Conservation (phyloP, 2,888 invertebrate species). For the Drosophila diplacantha region DNA sequence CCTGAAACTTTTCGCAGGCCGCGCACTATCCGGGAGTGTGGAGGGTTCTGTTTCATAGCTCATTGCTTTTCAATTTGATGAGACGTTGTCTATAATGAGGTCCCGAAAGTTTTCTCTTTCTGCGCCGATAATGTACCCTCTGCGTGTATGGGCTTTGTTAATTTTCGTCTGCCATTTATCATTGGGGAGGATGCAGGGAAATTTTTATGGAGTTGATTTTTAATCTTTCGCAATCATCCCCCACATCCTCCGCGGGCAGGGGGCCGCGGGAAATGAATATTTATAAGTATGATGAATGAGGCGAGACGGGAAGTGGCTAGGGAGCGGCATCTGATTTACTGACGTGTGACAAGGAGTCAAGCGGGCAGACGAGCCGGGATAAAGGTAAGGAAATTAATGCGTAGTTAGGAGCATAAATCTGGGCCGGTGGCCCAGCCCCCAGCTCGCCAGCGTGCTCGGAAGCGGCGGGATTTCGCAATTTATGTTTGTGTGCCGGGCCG, state of each 20-base stretch:
- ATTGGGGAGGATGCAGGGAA: conserved; percentile 46
- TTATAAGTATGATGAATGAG: conserved; percentile 73
- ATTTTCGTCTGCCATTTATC: conserved; percentile 73
- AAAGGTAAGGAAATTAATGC: conserved; percentile 72
- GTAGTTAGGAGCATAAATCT: conserved; percentile 71
- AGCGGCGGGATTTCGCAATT: conserved; percentile 66
- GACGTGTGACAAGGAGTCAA: conserved; percentile 63
- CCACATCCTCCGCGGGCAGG: neutral
- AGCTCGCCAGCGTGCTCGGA: conserved; percentile 42
- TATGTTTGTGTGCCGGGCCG: conserved; percentile 46
- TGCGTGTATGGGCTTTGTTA: conserved; percentile 51
- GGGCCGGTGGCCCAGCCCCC: conserved; percentile 29
- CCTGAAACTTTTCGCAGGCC: conserved; percentile 50
- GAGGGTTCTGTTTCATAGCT: conserved; percentile 71
- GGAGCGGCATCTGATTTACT: conserved; percentile 64
- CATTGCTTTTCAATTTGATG: conserved; percentile 77
- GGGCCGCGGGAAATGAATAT: conserved; percentile 64
- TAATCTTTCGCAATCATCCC: conserved; percentile 74
- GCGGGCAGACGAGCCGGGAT: conserved; percentile 45
- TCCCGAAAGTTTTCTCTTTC: conserved; percentile 49
- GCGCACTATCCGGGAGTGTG: conserved; percentile 38
- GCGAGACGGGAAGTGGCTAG: conserved; percentile 40
- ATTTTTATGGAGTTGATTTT: conserved; percentile 75
- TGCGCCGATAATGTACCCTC: conserved; percentile 5
- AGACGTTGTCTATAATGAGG: conserved; percentile 75